Conservation (phyloP, 2,113 vertebrate species). For the Siphamia tubifer region DNA sequence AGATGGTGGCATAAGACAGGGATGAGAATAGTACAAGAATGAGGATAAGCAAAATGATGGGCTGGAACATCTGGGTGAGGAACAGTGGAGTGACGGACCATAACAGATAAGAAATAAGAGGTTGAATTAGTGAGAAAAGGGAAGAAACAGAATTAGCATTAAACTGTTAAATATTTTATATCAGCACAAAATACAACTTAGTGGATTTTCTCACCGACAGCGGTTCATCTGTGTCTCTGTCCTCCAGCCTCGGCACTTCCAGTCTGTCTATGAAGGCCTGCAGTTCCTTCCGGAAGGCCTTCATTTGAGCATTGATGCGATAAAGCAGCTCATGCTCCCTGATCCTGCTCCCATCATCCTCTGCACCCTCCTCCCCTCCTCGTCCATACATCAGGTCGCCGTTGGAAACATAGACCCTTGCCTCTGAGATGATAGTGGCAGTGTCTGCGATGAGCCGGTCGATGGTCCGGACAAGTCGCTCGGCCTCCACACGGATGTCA, state of each 20-base stretch:
- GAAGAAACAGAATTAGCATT: conserved; percentile 34
- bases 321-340: conserved; percentile 95
- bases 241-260: conserved; percentile 88
- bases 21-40: conserved; percentile 99
- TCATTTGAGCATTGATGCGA: conserved; percentile 97
- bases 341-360: conserved; percentile 87
- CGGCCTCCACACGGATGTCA: conserved; percentile 93
- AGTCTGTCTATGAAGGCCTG: conserved; percentile 94
- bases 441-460: conserved; percentile 96
- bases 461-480: conserved; percentile 91
- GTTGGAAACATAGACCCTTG: conserved; percentile 89
- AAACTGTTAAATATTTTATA: not conserved
- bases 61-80: conserved; percentile 97
- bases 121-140: conserved; percentile 38
- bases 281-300: conserved; percentile 95
- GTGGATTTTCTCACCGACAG: conserved; percentile 88
- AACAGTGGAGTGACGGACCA: conserved; percentile 29
- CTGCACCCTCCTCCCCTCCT: conserved; percentile 82
- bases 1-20: conserved; percentile 98
- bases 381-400: conserved; percentile 87
- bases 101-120: conserved; percentile 67
- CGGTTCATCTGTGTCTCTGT: conserved; percentile 88
- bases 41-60: conserved; percentile 99
- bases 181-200: not conserved
- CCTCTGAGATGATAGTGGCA: conserved; percentile 91